Percentiles rank a stretch among this genome's conserved stretches.
Evolutionary conservation across 2,113 vertebrate genomes (phyloP).

Genomic region (Carlito syrichta): DNA sequence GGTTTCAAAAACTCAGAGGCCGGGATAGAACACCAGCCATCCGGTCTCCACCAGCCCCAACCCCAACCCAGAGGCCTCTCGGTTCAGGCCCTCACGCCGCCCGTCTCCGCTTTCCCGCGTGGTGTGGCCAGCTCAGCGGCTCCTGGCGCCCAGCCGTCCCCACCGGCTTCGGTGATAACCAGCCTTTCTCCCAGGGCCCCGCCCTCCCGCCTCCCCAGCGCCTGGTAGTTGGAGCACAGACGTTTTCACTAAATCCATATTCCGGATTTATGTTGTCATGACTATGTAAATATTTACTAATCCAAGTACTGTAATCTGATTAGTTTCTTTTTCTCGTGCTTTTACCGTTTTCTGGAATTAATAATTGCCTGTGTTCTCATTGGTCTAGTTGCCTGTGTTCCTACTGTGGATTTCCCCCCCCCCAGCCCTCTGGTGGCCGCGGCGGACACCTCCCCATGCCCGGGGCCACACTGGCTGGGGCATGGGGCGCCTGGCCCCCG

Average conservation of each 20-base stretch:
- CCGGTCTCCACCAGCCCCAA: neutral
- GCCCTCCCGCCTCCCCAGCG: neutral
- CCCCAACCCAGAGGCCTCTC: neutral
- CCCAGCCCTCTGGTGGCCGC: neutral
- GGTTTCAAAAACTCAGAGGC: neutral
- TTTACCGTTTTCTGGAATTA: neutral
- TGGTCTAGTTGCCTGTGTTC: neutral
- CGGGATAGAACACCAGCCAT: neutral
- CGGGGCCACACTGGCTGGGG: neutral
- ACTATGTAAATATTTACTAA: neutral
- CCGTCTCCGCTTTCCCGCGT: neutral
- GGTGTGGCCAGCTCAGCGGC: too few relatives aligned
- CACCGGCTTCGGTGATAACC: accelerated
- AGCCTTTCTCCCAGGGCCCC: accelerated
- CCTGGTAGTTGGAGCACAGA: neutral
- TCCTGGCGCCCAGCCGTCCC: too few relatives aligned
- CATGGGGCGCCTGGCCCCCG: accelerated
- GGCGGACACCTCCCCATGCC: neutral
- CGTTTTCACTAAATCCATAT: neutral
- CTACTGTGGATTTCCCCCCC: neutral
- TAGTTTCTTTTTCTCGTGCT: neutral
- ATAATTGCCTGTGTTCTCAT: neutral
- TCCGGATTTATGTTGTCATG: neutral
- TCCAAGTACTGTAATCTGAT: neutral
- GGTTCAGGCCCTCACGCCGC: neutral